Evolutionary conservation across 2,888 invertebrate genomes (phyloP).

Genomic region (Ferrisia virgata): DNA sequence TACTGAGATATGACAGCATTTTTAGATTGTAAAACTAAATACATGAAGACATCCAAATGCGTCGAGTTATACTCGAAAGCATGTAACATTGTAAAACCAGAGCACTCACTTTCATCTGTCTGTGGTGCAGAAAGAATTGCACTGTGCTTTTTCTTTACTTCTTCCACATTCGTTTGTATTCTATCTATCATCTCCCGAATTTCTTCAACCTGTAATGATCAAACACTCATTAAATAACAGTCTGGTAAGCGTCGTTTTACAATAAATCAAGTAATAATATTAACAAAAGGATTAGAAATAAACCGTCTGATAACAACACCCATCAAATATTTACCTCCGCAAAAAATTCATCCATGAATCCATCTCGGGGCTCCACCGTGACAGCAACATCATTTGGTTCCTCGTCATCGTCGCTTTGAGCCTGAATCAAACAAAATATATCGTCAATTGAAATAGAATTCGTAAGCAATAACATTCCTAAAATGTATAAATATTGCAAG

Average conservation of each 20-base stretch:
- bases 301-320: neutral
- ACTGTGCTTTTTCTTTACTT: conserved; percentile 99
- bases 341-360: conserved; percentile 99
- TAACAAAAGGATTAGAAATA: neutral
- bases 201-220: conserved; percentile 83
- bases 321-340: conserved; percentile 71
- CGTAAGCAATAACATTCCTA: no score
- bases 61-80: neutral
- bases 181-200: conserved; percentile 99
- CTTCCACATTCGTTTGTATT: conserved; percentile 98
- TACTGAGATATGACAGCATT: no score
- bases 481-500: no score
- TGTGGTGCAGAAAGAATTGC: conserved; percentile 97
- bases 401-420: conserved; percentile 97
- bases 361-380: conserved; percentile 76
- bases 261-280: no score
- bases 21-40: neutral
- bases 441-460: neutral
- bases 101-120: conserved; percentile 92
- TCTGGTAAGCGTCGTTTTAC: neutral
- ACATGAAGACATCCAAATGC: neutral
- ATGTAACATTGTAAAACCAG: neutral
- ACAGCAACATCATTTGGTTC: conserved; percentile 93
- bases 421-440: conserved; percentile 61
- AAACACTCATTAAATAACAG: neutral